Base-by-base conservation (phyloP, 2,797 vertebrate species). In the Morus bassanus region DNA sequence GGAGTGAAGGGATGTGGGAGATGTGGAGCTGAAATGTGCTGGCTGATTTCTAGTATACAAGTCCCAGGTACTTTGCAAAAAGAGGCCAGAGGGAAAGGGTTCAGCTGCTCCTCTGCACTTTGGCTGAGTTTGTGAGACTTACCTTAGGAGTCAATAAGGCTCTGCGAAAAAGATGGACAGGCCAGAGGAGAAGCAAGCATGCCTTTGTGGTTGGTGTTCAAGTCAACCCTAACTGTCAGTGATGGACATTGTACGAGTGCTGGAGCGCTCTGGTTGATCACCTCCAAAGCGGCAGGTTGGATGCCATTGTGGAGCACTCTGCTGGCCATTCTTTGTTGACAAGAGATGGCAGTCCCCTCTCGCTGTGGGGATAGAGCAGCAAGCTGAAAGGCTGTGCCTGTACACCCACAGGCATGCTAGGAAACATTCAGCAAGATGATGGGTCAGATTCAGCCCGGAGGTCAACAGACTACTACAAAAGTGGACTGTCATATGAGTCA, bases 101-200 rank as follows among this genome's bases (percentile, higher is more conserved):
- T 69, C 45, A 28, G 30, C 35, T 83, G 9, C 28, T 88, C 41
- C 69, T 73, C 25, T 88, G 39, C 15, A 6, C 22, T 45, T 79
- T 54, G 31, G 33, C 64, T 35, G 60, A 35, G 33, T 41, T 78
- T 56, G 61, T 89, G 81, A 70, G 48, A 45, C 6, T 70, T 41
- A 27, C 23, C 23, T 24, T 54, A 57, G 51, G 25, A 10, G 7
- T 7, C 0, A 0, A 0, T 28, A 31, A 37, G 19, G 65, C 53
- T 68, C 61, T 65, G 31, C 22, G 31, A 25, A 18, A 48, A 48
- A 31, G 28, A 10, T 35, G 50, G 25, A 3, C 13, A 41, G 33
- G 54, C 56, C 54, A 30, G 45, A 69, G 50, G 10, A 45, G 56
- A 91, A 41, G 37, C 69, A 92, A 33, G 14, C 16, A 2, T 24